These are phyloP conservation scores for Irena cyanogastra DNA, from an alignment of 2,113 vertebrate genomes.

Conservation along the genomic window DNA sequence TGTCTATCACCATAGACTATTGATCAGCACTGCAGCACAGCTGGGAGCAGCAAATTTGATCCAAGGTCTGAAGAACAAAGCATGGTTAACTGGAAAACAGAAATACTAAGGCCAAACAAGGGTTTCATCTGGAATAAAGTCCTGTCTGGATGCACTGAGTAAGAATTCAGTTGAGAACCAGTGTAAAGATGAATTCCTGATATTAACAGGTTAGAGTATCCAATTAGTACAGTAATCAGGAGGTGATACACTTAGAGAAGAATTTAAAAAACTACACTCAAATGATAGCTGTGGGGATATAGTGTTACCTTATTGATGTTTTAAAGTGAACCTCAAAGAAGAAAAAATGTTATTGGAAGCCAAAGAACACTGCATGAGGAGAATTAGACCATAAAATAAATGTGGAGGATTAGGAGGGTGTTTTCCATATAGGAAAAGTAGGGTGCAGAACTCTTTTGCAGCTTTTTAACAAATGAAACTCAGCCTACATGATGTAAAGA, in stretches of 20 bases:
- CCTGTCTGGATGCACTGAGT: neutral
- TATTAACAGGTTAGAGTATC: neutral
- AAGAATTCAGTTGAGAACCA: neutral
- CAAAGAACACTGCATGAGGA: neutral
- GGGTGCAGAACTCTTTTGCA: neutral
- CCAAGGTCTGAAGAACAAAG: neutral
- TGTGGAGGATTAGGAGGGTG: neutral
- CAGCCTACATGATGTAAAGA: neutral
- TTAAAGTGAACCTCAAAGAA: neutral
- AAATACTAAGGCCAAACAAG: neutral
- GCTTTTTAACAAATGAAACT: neutral
- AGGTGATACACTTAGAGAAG: neutral
- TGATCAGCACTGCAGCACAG: neutral
- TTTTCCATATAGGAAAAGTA: neutral
- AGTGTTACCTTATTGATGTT: neutral
- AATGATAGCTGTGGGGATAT: neutral
- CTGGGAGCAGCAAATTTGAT: neutral
- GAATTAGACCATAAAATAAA: neutral
- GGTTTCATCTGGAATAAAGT: neutral
- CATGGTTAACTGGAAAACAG: neutral
- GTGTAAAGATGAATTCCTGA: neutral
- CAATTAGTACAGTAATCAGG: neutral
- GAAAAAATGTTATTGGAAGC: neutral
- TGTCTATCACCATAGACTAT: neutral
- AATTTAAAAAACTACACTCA: neutral